Evolutionary conservation across 2,797 vertebrate genomes (phyloP).

Genomic region (Onychomys leucogaster): DNA sequence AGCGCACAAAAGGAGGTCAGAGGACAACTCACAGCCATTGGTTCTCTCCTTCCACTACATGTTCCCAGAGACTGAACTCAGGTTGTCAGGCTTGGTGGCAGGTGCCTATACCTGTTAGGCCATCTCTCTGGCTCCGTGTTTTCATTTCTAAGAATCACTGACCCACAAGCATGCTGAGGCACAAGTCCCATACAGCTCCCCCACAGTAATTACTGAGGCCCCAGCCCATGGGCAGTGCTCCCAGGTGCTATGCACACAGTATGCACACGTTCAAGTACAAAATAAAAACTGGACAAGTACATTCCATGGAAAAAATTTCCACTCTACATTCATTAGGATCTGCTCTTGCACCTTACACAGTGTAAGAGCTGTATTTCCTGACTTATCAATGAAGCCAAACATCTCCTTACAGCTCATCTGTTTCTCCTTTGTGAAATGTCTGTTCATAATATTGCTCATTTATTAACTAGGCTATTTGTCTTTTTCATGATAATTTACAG

Average conservation of each 20-base stretch:
- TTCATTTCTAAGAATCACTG: slow-evolving; percentile 61
- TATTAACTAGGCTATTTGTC: neutral
- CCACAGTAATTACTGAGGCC: neutral
- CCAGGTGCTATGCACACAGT: neutral
- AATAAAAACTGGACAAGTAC: neutral
- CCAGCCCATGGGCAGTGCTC: neutral
- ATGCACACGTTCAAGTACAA: neutral
- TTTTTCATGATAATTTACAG: slow-evolving; percentile 17
- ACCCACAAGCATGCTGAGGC: neutral
- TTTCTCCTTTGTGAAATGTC: slow-evolving; percentile 40
- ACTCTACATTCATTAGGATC: neutral
- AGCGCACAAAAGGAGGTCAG: neutral
- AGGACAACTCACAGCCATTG: neutral
- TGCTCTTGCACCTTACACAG: neutral
- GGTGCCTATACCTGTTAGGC: too few relatives aligned
- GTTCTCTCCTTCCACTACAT: neutral
- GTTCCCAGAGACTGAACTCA: neutral
- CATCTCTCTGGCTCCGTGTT: neutral
- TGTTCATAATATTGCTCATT: neutral
- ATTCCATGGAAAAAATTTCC: neutral
- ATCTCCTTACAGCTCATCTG: neutral
- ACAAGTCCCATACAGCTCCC: neutral
- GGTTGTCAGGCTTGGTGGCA: neutral
- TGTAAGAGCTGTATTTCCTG: neutral
- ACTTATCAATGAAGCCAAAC: neutral